Evolutionary conservation across 2,888 invertebrate species (phyloP).

Genomic region (Matsumyia berberina): DNA sequence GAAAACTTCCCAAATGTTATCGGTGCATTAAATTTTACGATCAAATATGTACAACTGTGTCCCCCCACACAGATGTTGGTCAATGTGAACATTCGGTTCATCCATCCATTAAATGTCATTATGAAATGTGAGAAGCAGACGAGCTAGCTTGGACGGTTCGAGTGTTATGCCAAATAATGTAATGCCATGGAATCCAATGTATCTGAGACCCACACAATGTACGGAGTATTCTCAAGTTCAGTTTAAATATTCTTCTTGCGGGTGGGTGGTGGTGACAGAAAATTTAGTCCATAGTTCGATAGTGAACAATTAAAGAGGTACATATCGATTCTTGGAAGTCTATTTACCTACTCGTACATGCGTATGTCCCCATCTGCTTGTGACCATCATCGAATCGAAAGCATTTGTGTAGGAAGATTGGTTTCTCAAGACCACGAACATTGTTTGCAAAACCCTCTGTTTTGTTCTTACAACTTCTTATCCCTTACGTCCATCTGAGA

Average conservation of each 20-base stretch:
- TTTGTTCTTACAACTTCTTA: constrained; percentile 41
- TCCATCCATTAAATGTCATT: constrained; percentile 49
- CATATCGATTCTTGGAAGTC: constrained; percentile 17
- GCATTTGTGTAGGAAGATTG: constrained; percentile 21
- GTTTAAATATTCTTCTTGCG: constrained; percentile 54
- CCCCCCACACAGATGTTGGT: constrained; percentile 43
- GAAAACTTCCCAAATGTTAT: constrained; percentile 55
- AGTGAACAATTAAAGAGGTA: constrained; percentile 48
- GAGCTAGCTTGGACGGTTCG: neutral
- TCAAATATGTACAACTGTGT: constrained; percentile 48
- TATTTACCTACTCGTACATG: neutral
- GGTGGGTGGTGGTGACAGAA: constrained; percentile 6
- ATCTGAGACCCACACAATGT: neutral
- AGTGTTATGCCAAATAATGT: constrained; percentile 31
- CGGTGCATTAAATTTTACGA: constrained; percentile 69
- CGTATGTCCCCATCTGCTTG: neutral
- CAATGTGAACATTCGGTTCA: constrained; percentile 53
- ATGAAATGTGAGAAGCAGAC: constrained; percentile 4
- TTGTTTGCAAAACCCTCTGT: constrained; percentile 55
- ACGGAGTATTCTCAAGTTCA: constrained; percentile 60
- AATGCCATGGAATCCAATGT: constrained; percentile 19
- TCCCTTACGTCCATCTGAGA: constrained; percentile 34
- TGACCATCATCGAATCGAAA: constrained; percentile 36
- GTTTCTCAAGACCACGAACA: constrained; percentile 42
- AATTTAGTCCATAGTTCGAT: constrained; percentile 37